Evolutionary conservation across 1,140 invertebrate species (phyloP), one percentile per base, ranked within the genome.

Genomic region (Hycleus phaleratus): DNA sequence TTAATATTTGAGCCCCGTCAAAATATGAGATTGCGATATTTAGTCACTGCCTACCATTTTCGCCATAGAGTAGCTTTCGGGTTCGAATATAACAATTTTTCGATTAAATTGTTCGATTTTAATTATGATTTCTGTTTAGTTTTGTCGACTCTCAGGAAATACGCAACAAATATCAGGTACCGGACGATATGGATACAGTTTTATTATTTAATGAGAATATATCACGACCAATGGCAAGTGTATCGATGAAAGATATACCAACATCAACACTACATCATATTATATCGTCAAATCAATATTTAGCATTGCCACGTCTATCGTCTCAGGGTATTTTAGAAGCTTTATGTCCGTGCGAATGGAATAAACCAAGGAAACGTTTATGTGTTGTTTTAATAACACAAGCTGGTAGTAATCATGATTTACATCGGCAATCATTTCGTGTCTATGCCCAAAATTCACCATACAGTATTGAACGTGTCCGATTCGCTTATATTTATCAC

Each of bases 191-290:
- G 72, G 93, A 97, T 69, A 91, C 87, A 1, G 79, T 98, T 53
- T 77, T 96, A 48, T 75, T 97, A 46, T 93, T 97, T 70, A 95
- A 97, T 75, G 95, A 97, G 74, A 89, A 94, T 72, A 80, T 80
- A 3, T 77, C 82, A 7, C 80, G 83, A 50, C 90, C 94, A 1
- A 86, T 89, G 50, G 93, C 92, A 26, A 90, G 88, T 52, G 81
- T 96, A 43, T 95, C 85, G 55, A 93, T 94, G 85, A 79, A 85
- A 38, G 90, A 94, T 71, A 91, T 95, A 68, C 88, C 91, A 8
- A 85, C 85, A 26, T 82, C 88, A 54, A 92, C 91, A 0, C 81
- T 97, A 73, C 86, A 88, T 59, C 90, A 96, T 74, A 82, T 97
- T 38, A 87, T 97, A 46, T 83, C 88, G 24, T 83, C 85, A 42